phyloP scores from a whole-genome alignment of 2,888 invertebrate species.

The Boloria euphrosyne region DNA sequence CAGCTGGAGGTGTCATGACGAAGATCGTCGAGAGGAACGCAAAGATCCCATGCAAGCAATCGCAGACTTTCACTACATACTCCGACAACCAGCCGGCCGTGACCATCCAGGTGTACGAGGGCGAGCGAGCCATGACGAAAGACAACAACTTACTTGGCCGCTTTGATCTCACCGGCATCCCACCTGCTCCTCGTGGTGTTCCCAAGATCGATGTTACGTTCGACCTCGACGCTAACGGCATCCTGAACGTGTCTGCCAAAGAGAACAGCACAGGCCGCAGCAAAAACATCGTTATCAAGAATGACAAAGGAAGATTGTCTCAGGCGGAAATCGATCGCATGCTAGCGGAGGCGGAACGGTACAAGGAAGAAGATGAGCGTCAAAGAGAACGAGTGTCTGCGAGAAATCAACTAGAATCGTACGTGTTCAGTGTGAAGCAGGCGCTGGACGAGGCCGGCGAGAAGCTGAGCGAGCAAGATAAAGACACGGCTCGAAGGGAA shows the following conservation, averaged over 20 bases:
- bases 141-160: slow-evolving; percentile 87
- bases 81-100: slow-evolving; percentile 89
- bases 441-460: slow-evolving; percentile 84
- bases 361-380: slow-evolving; percentile 87
- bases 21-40: slow-evolving; percentile 88
- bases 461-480: slow-evolving; percentile 85
- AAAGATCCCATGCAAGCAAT: slow-evolving; percentile 87
- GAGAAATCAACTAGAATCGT: slow-evolving; percentile 88
- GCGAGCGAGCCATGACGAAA: slow-evolving; percentile 88
- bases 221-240: slow-evolving; percentile 90
- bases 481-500: slow-evolving; percentile 74
- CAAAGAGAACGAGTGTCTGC: slow-evolving; percentile 85
- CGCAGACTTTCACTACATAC: slow-evolving; percentile 89
- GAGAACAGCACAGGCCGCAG: slow-evolving; percentile 85
- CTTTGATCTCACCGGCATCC: slow-evolving; percentile 86
- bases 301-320: slow-evolving; percentile 90
- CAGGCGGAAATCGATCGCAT: slow-evolving; percentile 92
- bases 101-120: slow-evolving; percentile 82
- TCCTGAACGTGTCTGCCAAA: slow-evolving; percentile 92
- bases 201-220: slow-evolving; percentile 88
- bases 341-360: slow-evolving; percentile 88
- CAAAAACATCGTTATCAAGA: slow-evolving; percentile 90
- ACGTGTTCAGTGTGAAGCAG: slow-evolving; percentile 87
- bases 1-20: slow-evolving; percentile 90
- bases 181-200: slow-evolving; percentile 86